phyloP scores from a whole-genome alignment of 2,113 vertebrate genomes.

The Ochotona princeps region DNA sequence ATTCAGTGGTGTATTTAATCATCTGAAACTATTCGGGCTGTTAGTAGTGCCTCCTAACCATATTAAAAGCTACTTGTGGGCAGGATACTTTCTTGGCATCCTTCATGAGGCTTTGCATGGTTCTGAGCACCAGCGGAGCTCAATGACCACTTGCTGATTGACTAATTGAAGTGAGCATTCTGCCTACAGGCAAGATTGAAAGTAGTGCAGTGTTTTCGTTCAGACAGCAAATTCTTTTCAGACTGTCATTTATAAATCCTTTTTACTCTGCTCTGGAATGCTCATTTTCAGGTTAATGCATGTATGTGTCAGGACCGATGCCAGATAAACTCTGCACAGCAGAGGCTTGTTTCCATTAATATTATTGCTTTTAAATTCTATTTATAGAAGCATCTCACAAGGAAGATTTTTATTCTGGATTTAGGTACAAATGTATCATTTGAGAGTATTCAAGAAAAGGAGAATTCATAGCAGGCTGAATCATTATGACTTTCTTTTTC shows the following conservation, averaged over 20 bases:
- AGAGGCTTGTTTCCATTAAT: background rate
- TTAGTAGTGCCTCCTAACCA: slow-evolving; percentile 20
- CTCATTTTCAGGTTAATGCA: background rate
- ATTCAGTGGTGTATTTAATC: slow-evolving; percentile 9
- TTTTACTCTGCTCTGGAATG: background rate
- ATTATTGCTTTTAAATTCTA: slow-evolving; percentile 27
- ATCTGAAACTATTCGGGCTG: background rate
- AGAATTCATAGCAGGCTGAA: no score
- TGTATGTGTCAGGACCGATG: background rate
- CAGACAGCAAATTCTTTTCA: background rate
- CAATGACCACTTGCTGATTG: slow-evolving; percentile 11
- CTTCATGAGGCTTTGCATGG: background rate
- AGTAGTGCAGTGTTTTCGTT: slow-evolving; percentile 11
- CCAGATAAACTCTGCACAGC: slow-evolving; percentile 12
- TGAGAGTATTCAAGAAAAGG: background rate
- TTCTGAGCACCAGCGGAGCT: background rate
- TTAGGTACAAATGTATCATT: background rate
- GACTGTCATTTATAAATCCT: slow-evolving; percentile 45
- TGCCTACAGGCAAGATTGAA: background rate
- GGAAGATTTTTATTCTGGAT: slow-evolving; percentile 19
- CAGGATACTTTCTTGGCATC: background rate
- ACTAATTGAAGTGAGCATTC: slow-evolving; percentile 5
- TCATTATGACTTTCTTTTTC: no score
- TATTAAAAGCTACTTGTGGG: background rate
- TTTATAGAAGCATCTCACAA: background rate